A percentile compares a stretch with the other conserved stretches of the same genome.
phyloP scores from a whole-genome alignment of 2,888 invertebrate genomes.

The Ferdinandea cuprea region DNA sequence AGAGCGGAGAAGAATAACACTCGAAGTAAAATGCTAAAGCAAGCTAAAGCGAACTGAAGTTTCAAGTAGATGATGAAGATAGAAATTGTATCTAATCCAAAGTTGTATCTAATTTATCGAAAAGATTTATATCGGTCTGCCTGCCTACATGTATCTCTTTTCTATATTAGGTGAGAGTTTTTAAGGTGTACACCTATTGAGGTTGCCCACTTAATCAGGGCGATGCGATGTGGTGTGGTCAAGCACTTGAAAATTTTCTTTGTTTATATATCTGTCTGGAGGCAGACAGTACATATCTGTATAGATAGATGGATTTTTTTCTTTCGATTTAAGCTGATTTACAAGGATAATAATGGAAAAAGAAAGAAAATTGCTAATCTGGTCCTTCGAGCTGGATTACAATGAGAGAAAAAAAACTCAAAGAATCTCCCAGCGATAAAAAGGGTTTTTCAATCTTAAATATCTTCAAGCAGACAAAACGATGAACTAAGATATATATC shows the following conservation, averaged over 20 bases:
- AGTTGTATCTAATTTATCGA: constrained; percentile 26
- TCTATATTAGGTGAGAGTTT: constrained; percentile 28
- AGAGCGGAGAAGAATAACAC: constrained; percentile 33
- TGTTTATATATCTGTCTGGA: constrained; percentile 23
- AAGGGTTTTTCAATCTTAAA: constrained; percentile 30
- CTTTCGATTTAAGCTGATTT: constrained; percentile 4
- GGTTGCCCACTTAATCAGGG: constrained; percentile 50
- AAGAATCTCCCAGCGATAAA: constrained; percentile 9
- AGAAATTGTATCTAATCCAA: constrained; percentile 58
- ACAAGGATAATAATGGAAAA: constrained; percentile 1
- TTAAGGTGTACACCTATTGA: constrained; percentile 7
- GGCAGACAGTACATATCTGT: not conserved
- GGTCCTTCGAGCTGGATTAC: constrained; percentile 34
- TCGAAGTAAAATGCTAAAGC: constrained; percentile 51
- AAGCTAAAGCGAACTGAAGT: too few species aligned
- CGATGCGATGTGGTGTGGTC: constrained; percentile 14
- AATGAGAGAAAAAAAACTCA: constrained; percentile 9
- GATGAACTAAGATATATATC: constrained; percentile 12
- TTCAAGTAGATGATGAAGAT: constrained; percentile 54
- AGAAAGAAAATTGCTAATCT: constrained; percentile 16
- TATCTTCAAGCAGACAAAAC: constrained; percentile 12
- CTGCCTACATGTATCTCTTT: too few species aligned
- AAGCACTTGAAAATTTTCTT: constrained; percentile 7
- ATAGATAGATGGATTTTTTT: not conserved
- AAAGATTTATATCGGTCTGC: not conserved